Conservation (phyloP, 2,888 invertebrate species). For the Hydraecia micacea region DNA sequence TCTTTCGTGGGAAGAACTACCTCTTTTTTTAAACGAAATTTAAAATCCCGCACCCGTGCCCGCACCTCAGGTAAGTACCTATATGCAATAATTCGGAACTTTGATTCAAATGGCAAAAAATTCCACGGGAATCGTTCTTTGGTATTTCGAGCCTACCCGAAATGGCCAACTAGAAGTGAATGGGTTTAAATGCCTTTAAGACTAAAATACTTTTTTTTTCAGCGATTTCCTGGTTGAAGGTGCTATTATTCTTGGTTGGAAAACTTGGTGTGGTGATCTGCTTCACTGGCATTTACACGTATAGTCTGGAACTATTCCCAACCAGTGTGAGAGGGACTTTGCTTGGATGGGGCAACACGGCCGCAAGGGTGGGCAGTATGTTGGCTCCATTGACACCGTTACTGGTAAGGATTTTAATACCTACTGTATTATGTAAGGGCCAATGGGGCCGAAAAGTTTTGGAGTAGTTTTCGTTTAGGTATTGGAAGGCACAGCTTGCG, state of each 20-base stretch:
- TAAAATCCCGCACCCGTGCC: no score
- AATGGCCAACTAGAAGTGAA: neutral
- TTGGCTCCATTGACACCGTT: slow-evolving; percentile 82
- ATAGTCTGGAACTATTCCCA: slow-evolving; percentile 82
- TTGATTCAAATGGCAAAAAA: neutral
- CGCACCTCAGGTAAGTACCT: no score
- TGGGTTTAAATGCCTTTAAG: neutral
- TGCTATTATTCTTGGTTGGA: slow-evolving; percentile 78
- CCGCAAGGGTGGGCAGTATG: slow-evolving; percentile 83
- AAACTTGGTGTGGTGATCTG: slow-evolving; percentile 82
- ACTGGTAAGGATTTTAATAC: slow-evolving; percentile 73
- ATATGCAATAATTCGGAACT: neutral
- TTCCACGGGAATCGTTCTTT: neutral
- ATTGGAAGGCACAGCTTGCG: neutral
- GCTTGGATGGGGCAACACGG: slow-evolving; percentile 80
- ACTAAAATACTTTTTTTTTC: slow-evolving; percentile 61
- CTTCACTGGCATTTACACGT: slow-evolving; percentile 83
- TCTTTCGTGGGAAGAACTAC: neutral
- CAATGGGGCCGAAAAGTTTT: neutral
- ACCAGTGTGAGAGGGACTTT: slow-evolving; percentile 83
- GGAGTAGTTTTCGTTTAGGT: neutral
- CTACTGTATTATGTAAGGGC: neutral
- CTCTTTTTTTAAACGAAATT: no score
- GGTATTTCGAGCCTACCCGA: neutral
- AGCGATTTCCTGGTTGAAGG: slow-evolving; percentile 81